Percentiles rank a stretch among this genome's conserved stretches.
These are phyloP conservation scores for Tetraneura akinire DNA, from an alignment of 1,140 invertebrate genomes.

Conservation along the genomic window DNA sequence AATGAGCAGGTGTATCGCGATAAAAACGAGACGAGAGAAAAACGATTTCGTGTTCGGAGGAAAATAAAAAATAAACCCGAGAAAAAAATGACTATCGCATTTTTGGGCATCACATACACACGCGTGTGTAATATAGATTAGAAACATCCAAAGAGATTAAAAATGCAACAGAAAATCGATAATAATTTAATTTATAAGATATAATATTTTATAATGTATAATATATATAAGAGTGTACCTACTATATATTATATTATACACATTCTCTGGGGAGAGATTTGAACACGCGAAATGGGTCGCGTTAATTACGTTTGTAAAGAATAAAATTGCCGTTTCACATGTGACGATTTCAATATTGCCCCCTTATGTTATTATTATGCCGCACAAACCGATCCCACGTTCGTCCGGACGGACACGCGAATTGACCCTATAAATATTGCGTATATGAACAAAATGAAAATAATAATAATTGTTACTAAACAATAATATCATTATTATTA, in stretches of 20 bases:
- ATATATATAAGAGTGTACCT: too few species aligned
- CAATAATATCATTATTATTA: neutral
- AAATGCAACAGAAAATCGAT: constrained; percentile 14
- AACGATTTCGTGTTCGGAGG: constrained; percentile 9
- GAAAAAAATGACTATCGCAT: neutral
- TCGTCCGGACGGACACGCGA: neutral
- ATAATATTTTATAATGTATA: neutral
- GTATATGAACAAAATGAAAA: neutral
- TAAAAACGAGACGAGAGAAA: constrained; percentile 39
- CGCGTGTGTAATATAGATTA: neutral
- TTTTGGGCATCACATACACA: too few species aligned
- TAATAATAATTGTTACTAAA: constrained; percentile 16
- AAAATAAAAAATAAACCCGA: neutral
- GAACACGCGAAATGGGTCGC: neutral
- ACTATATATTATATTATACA: neutral
- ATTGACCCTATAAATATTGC: constrained; percentile 5
- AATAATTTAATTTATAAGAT: constrained; percentile 4
- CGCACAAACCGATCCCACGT: neutral
- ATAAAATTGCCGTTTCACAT: constrained; percentile 4
- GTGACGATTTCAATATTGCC: constrained; percentile 28
- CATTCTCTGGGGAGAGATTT: neutral
- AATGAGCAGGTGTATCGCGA: constrained; percentile 44
- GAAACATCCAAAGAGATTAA: neutral
- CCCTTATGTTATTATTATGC: neutral
- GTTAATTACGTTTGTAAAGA: constrained; percentile 12